Conservation (phyloP, 1,140 invertebrate genomes). For the Zaprionus ornatus region DNA sequence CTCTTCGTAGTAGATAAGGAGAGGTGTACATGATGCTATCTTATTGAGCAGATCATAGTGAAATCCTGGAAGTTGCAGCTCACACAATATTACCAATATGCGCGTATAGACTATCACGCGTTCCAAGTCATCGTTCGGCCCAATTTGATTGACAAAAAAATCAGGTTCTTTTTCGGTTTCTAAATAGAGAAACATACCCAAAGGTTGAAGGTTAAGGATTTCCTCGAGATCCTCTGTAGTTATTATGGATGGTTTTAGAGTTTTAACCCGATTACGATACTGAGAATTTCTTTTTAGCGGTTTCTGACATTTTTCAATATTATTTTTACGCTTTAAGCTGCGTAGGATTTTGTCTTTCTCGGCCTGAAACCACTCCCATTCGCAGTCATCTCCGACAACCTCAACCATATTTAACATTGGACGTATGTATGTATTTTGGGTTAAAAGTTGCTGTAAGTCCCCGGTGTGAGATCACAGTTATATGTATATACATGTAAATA, state of each 20-base stretch:
- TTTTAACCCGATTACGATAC: neutral
- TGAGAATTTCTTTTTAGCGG: neutral
- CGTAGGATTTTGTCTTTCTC: conserved; percentile 12
- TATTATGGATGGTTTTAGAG: neutral
- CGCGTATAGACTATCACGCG: conserved; percentile 30
- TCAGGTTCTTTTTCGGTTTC: conserved; percentile 9
- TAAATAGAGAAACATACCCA: conserved; percentile 36
- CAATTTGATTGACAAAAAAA: conserved; percentile 34
- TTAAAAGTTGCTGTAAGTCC: neutral
- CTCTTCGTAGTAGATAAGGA: conserved; percentile 19
- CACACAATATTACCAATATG: conserved; percentile 26
- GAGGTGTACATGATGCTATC: conserved; percentile 13
- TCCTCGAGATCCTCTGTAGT: conserved; percentile 12
- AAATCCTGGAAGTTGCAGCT: conserved; percentile 29
- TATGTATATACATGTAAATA: neutral
- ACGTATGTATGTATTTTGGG: neutral
- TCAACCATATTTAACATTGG: conserved; percentile 25
- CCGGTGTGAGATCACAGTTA: neutral
- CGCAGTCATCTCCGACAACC: conserved; percentile 19
- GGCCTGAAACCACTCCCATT: conserved; percentile 37
- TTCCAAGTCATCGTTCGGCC: conserved; percentile 17
- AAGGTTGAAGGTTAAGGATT: conserved; percentile 32
- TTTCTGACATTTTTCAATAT: neutral
- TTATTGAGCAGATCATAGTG: conserved; percentile 18
- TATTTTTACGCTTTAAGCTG: conserved; percentile 20